Evolutionary conservation across 2,888 invertebrate genomes (phyloP), one percentile per base, ranked within the genome.

Genomic region (Macrostomum cliftonense): DNA sequence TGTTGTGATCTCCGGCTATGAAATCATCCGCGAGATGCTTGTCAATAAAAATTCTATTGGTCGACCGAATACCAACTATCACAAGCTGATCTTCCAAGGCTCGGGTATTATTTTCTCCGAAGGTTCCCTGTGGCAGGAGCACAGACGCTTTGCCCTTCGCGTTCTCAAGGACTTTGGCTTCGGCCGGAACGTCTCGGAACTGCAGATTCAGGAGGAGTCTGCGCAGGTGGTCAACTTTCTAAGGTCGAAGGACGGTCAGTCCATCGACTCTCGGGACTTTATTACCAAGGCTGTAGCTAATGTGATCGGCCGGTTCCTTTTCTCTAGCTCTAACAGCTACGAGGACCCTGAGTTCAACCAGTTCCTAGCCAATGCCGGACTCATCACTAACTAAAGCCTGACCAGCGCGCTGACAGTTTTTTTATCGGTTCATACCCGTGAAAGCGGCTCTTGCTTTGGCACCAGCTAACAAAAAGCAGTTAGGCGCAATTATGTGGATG

Each of bases 301-400:
- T 46, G 46, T 46, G n/a, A 37, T 46, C 19, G 19, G 14, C 14
- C 39, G 14, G 2, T 17, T 46, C 13, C 5, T 14, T 20, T 47
- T 39, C 17, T 20, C 39, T 47, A 19, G 28, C n/a, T 21, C 39
- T 19, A 12, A 51, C 45, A 53, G 54, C 9, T 57, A 58, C 48
- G 50, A 58, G 11, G 58, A 60, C 46, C 52, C 52, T 9, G 45
- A 55, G 2, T 60, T 59, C 47, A 48, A 47, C 2, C 39, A 49
- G 2, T 53, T 57, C 28, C 28, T 60, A 36, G 42, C 54, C 11
- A 52, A 53, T n/a, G 46, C 57, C 16, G 55, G 58, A 19, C 52
- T 53, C n/a, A 55, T 46, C 2, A 13, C 40, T 2, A 28, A 28
- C 28, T 9, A 28, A 28, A 28, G 9, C 9, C 5, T 28, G 4